Percentiles rank a stretch among this genome's conserved stretches.
Evolutionary conservation across 2,113 vertebrate genomes (phyloP).

Genomic region (Phainopepla nitens): DNA sequence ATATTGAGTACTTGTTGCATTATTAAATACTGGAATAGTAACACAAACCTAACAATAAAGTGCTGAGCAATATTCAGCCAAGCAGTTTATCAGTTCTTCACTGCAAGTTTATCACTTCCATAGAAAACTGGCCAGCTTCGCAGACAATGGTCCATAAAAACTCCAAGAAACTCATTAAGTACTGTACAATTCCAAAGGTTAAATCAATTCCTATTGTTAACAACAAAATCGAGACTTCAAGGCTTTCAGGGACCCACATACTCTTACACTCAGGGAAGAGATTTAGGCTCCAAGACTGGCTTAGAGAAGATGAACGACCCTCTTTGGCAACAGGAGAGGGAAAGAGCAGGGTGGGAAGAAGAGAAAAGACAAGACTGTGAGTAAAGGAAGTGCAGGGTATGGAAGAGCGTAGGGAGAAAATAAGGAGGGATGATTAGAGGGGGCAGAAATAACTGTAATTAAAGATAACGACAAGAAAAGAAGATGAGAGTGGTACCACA

Average conservation of each 20-base stretch:
- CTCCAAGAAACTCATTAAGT: background rate
- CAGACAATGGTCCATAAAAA: background rate
- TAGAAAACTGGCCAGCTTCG: background rate
- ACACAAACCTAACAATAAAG: fast-evolving
- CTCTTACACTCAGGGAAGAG: background rate
- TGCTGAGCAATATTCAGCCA: background rate
- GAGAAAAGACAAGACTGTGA: background rate
- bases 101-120: background rate
- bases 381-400: background rate
- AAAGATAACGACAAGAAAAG: constrained; percentile 13
- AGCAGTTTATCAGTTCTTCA: background rate
- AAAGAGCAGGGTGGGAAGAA: background rate
- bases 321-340: background rate
- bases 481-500: background rate
- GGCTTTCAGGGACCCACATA: background rate
- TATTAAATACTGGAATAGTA: background rate
- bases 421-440: background rate
- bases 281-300: background rate
- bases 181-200: background rate
- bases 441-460: background rate
- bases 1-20: background rate
- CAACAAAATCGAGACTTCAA: background rate
- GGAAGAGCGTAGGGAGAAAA: background rate
- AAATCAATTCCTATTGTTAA: background rate
- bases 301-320: background rate